Evolutionary conservation across 2,113 vertebrate species (phyloP), one percentile per base, ranked within the genome.

Genomic region (Lota lota): DNA sequence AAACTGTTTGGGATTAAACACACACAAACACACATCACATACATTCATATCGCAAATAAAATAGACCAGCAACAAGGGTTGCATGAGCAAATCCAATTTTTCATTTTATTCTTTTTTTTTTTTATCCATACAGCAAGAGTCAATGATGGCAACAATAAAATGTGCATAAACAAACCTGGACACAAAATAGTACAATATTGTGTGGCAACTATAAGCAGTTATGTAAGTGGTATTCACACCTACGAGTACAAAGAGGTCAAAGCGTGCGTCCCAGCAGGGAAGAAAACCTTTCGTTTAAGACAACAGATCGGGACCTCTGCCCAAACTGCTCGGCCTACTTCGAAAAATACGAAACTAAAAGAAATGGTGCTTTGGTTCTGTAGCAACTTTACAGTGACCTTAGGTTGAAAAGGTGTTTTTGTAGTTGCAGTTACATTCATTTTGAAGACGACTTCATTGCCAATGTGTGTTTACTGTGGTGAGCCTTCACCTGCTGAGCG

Each of bases 141-240:
- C 97, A 96, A 96, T 94, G 96, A 95, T 94, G 93, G 95, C 95
- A 93, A 97, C 95, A 95, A 95, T 97, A 95, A 98, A 97, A 94
- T 95, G 94, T 95, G 95, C 95, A 93, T 94, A 94, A 98, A 95
- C 94, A 97, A 97, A 95, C 95, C 92, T 93, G 92, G 94, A 94
- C 95, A 95, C 22, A 61, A 79, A 86, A 85, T 93, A 96, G 91
- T 96, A 98, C 95, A 92, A 96, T 89, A 88, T 96, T 92, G 92
- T 93, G 90, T 90, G 94, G 95, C 95, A 84, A 95, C 93, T 98
- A 95, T 95, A 94, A 98, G 96, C 96, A 89, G 89, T 94, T 95
- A 95, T 87, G 86, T 86, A 87, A 84, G 53, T 65, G 85, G 82
- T 88, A 78, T 80, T 81, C 88, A 86, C 94, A 92, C 94, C 94